Base-by-base conservation (phyloP, 2,113 vertebrate species). In the Acrocephalus arundinaceus region DNA sequence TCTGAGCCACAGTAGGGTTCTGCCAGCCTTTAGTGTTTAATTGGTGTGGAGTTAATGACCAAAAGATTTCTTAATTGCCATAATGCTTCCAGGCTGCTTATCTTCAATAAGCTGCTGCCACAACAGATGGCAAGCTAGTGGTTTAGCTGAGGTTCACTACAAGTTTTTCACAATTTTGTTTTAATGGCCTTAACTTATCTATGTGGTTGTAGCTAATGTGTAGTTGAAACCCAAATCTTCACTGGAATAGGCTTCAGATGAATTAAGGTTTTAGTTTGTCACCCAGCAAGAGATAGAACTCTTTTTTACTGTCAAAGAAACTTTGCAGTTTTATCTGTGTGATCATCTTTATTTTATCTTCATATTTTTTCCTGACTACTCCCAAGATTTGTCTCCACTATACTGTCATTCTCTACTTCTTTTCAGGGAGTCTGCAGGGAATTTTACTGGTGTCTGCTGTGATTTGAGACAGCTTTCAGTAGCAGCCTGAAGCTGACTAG, bases 31-130 rank as follows among this genome's bases (percentile, higher is more conserved):
- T 81, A 61, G 68, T 57, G 61, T 92, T 95, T 95, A 96, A 95
- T 94, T 97, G 94, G 92, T 95, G 79, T 96, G 94, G 79, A 95
- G 85, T 97, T 97, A 96, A 96, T 90, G 93, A 96, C 92, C 88
- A 96, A 84, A 95, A 93, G 93, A 92, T 96, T 97, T 95, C 83
- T 96, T 96, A 96, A 96, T 96, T 96, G 94, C 93, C 6, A 6
- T 96, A 95, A 95, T 94, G 80, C 92, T 94, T 95, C 80, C 90
- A 97, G 95, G 88, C 94, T 93, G 90, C 88, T 97, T 94, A 96
- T 96, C 96, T 90, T 88, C 92, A 93, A 45, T 96, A 93, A 97
- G 88, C 90, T 88, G 61, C 92, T 96, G 86, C 85, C 61, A 84
- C 68, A 93, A 49, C 93, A 96, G 95, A 95, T 97, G 94, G 90